These are phyloP conservation scores for Silvanus unidentatus DNA, from an alignment of 2,888 invertebrate genomes.

Conservation along the genomic window DNA sequence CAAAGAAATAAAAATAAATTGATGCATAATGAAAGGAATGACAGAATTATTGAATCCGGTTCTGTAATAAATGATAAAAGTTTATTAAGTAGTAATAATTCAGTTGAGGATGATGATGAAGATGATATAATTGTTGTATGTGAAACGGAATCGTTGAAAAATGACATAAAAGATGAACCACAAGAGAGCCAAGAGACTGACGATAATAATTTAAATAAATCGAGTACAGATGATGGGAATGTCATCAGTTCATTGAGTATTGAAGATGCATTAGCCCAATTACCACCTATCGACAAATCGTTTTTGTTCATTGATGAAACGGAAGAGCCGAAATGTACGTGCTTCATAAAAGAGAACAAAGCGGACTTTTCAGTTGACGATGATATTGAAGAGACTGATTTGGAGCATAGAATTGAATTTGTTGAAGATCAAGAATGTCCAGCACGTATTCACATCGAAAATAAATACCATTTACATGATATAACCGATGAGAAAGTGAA, in stretches of 20 bases:
- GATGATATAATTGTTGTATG: conserved; percentile 23
- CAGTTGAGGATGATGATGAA: conserved; percentile 26
- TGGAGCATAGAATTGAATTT: conserved; percentile 40
- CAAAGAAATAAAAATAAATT: conserved; percentile 14
- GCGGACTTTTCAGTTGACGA: conserved; percentile 33
- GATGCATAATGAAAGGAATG: conserved; percentile 15
- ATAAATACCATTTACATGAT: conserved; percentile 50
- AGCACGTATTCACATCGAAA: conserved; percentile 47
- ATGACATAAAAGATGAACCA: conserved; percentile 24
- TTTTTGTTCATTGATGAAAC: conserved; percentile 26
- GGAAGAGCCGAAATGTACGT: conserved; percentile 33
- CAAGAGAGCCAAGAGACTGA: conserved; percentile 21
- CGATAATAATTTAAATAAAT: background rate
- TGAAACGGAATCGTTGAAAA: conserved; percentile 12
- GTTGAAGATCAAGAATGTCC: conserved; percentile 53
- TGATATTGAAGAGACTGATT: conserved; percentile 27
- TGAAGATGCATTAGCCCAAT: conserved; percentile 57
- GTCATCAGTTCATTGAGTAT: conserved; percentile 44
- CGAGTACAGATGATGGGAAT: background rate
- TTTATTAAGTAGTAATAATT: conserved; percentile 15
- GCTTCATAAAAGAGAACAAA: conserved; percentile 35
- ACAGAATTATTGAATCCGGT: conserved; percentile 38
- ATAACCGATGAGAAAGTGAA: conserved; percentile 48
- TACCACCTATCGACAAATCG: conserved; percentile 59
- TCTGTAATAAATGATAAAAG: conserved; percentile 38